Evolutionary conservation across 2,888 invertebrate species (phyloP).

Genomic region (Leucoma salicis): DNA sequence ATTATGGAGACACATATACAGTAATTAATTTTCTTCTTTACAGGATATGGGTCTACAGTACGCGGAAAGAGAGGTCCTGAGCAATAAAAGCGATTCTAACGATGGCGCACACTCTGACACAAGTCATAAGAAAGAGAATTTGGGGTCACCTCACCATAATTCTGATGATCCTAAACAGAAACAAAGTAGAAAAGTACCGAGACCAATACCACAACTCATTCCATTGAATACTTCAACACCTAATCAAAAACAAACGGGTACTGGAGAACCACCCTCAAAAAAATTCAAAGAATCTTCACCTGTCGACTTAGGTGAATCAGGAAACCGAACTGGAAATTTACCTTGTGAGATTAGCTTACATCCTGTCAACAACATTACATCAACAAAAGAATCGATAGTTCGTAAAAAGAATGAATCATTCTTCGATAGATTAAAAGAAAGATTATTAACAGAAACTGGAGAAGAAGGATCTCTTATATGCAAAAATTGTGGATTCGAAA

Average conservation of each 20-base stretch:
- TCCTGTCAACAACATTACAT: slow-evolving; percentile 43
- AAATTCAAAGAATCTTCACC: slow-evolving; percentile 59
- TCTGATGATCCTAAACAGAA: slow-evolving; percentile 57
- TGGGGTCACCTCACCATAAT: slow-evolving; percentile 42
- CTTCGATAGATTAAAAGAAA: slow-evolving; percentile 91
- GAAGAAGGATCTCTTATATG: slow-evolving; percentile 86
- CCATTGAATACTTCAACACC: slow-evolving; percentile 83
- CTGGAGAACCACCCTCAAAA: slow-evolving; percentile 69
- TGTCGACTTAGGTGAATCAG: slow-evolving; percentile 27
- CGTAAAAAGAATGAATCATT: slow-evolving; percentile 88
- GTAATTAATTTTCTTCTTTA: slow-evolving; percentile 33
- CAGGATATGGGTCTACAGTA: slow-evolving; percentile 72
- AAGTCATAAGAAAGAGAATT: slow-evolving; percentile 45
- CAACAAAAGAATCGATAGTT: slow-evolving; percentile 52
- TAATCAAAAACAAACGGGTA: slow-evolving; percentile 58
- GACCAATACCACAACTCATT: slow-evolving; percentile 89
- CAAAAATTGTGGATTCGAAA: slow-evolving; percentile 87
- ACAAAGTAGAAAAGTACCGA: slow-evolving; percentile 63
- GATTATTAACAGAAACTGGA: slow-evolving; percentile 84
- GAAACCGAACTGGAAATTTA: slow-evolving; percentile 43
- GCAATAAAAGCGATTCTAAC: slow-evolving; percentile 72
- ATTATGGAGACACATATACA: neutral
- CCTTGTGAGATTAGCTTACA: slow-evolving; percentile 55
- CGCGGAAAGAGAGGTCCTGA: slow-evolving; percentile 62
- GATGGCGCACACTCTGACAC: slow-evolving; percentile 54